Evolutionary conservation across 2,888 invertebrate genomes (phyloP), one percentile per base, ranked within the genome.

Genomic region (Phalangium opilio): DNA sequence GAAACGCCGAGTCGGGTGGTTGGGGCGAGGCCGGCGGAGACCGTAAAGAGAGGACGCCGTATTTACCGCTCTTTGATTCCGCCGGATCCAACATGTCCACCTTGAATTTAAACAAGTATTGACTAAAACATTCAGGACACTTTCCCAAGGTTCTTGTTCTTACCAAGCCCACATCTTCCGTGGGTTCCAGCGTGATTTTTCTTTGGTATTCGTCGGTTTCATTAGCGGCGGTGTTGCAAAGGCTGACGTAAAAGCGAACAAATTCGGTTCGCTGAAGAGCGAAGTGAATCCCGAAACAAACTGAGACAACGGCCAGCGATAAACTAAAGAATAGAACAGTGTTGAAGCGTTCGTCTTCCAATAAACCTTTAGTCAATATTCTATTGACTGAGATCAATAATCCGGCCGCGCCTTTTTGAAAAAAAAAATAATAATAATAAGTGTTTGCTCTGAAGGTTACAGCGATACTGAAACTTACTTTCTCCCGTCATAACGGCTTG

Each of bases 401-500:
- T 2, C 90, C 89, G 17, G 89, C 84, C 10, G 80, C 78, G 70
- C 83, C 83, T 83, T 69, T 4, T 41, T 38, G 10, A 42, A 27
- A 36, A 27, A 14, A 39, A 21, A 12, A 17, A 7, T 21, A 43
- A 21, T 43, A 41, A 19, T 32, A 10, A 17, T 15, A 14, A 21
- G 14, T 40, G 32, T 14, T 20, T 21, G 14, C 18, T 36, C 12
- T 12, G 8, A 36, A 27, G 5, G 4, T 27, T n/a, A n/a, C n/a
- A n/a, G 33, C 68, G 61, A 41, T 43, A 52, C 50, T 48, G 14
- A 27, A 19, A 70, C 75, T 74, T 71, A 81, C 89, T 90, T 74
- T 90, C 90, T 50, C 90, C 90, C 4, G 83, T 83, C 90, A 90
- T 90, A 2, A 90, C 86, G 32, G 90, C 89, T 66, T 90, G 89